Percentiles rank a stretch among this genome's conserved stretches.
phyloP scores from a whole-genome alignment of 2,797 vertebrate genomes.

The Ctenopoma multispine region DNA sequence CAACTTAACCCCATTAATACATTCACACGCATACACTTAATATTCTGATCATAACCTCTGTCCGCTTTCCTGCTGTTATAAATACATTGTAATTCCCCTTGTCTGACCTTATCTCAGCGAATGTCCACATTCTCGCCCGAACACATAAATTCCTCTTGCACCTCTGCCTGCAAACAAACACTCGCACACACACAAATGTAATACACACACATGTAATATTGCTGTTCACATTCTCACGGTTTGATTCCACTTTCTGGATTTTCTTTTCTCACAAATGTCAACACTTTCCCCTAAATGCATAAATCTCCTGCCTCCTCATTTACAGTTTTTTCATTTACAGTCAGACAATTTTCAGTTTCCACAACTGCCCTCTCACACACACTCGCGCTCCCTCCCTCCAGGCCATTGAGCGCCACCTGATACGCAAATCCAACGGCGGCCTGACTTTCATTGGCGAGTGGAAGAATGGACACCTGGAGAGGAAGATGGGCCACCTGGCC shows the following conservation, averaged over 20 bases:
- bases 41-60: constrained; percentile 12
- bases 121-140: background rate
- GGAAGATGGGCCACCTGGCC: constrained; percentile 98
- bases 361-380: background rate
- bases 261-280: background rate
- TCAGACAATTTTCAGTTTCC: background rate
- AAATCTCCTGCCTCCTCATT: background rate
- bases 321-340: too few species aligned
- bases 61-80: background rate
- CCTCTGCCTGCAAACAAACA: constrained; percentile 13
- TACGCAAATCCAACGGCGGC: constrained; percentile 95
- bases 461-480: constrained; percentile 98
- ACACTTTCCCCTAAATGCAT: background rate
- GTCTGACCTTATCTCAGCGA: constrained; percentile 8
- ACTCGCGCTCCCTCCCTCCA: constrained; percentile 61
- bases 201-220: background rate
- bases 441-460: constrained; percentile 97
- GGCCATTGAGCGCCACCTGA: constrained; percentile 97
- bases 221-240: background rate
- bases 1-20: background rate
- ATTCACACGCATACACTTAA: background rate
- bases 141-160: background rate
- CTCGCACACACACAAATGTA: background rate
- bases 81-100: background rate
- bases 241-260: background rate